A percentile compares a stretch with the other conserved stretches of the same genome.
Conservation (phyloP, 2,797 vertebrate genomes). For the Eremophila alpestris region DNA sequence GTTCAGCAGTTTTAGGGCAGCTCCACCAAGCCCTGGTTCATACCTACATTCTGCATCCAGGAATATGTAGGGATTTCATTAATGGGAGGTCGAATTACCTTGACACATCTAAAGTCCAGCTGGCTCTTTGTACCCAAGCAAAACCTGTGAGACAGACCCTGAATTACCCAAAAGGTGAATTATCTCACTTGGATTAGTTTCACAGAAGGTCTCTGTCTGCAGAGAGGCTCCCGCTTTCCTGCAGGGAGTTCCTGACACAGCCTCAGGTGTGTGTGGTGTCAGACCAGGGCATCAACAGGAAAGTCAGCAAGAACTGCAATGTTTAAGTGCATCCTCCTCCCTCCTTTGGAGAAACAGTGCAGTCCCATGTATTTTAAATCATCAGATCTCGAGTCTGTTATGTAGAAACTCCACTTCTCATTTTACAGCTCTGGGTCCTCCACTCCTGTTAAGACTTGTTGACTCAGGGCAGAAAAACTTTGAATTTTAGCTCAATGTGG, state of each 20-base stretch:
- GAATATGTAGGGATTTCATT: neutral
- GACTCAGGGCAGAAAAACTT: neutral
- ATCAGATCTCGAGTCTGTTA: neutral
- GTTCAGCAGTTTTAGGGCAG: neutral
- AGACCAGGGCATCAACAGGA: neutral
- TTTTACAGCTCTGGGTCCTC: neutral
- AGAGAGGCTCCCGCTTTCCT: neutral
- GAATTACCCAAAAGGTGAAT: neutral
- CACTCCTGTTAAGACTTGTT: neutral
- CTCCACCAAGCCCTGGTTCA: neutral
- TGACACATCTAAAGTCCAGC: neutral
- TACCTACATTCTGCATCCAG: neutral
- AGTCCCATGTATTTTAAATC: neutral
- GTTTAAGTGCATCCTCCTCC: neutral
- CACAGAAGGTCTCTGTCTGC: neutral
- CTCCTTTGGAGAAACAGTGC: neutral
- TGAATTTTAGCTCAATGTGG: neutral
- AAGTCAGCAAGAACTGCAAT: neutral
- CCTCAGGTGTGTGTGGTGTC: neutral
- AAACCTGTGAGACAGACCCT: neutral
- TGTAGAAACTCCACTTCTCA: neutral
- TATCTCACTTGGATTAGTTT: neutral
- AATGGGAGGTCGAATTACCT: neutral
- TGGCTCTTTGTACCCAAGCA: neutral
- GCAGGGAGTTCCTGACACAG: neutral